Evolutionary conservation across 1,140 invertebrate genomes (phyloP).

Genomic region (Lordiphosa stackelbergi): DNA sequence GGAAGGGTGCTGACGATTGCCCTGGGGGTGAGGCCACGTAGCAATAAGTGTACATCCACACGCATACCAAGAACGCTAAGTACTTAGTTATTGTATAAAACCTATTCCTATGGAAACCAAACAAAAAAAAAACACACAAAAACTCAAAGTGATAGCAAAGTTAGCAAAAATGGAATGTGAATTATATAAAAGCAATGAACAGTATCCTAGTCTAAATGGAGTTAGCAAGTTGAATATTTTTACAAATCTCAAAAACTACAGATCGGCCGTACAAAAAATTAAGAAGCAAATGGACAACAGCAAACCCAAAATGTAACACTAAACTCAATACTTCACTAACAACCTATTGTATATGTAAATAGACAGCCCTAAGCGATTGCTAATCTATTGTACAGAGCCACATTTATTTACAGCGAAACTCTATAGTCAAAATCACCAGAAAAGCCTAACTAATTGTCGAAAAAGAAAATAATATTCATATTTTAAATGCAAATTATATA

Average conservation of each 20-base stretch:
- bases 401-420: constrained; percentile 59
- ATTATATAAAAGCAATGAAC: constrained; percentile 77
- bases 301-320: not conserved
- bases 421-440: constrained; percentile 67
- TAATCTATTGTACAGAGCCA: constrained; percentile 28
- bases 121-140: constrained; percentile 22
- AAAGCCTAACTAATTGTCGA: constrained; percentile 56
- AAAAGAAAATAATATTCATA: constrained; percentile 57
- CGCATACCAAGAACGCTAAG: constrained; percentile 42
- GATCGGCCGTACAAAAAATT: constrained; percentile 29
- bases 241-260: constrained; percentile 34
- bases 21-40: constrained; percentile 63
- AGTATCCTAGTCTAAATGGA: constrained; percentile 72
- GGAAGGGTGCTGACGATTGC: constrained; percentile 24
- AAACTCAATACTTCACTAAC: constrained; percentile 6
- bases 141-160: constrained; percentile 75
- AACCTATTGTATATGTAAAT: constrained; percentile 37
- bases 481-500: constrained; percentile 61
- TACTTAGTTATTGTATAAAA: constrained; percentile 43
- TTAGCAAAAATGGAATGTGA: constrained; percentile 76
- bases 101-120: constrained; percentile 17
- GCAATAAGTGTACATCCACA: constrained; percentile 58
- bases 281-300: constrained; percentile 23
- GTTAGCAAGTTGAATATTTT: constrained; percentile 61
- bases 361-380: constrained; percentile 18